Conservation (phyloP, 2,113 vertebrate species). For the Agapornis roseicollis region DNA sequence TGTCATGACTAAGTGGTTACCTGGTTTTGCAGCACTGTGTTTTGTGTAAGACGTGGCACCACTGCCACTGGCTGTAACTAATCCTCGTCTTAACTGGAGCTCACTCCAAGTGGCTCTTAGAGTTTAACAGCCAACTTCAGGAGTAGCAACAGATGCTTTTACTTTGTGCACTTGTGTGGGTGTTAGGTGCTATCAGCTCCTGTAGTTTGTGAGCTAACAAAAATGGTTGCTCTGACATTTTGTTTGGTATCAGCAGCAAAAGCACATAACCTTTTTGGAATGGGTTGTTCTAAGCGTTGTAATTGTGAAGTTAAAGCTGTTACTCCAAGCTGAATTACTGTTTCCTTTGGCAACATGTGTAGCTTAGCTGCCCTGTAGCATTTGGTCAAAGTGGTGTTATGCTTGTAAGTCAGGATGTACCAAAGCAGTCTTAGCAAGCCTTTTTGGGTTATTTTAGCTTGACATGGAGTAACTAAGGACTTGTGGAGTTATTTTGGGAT, state of each 20-base stretch:
- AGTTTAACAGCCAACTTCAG: background rate
- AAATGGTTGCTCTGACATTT: background rate
- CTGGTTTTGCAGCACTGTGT: background rate
- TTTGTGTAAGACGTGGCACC: background rate
- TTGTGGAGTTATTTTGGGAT: conserved; percentile 38
- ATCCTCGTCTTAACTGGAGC: background rate
- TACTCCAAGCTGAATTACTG: background rate
- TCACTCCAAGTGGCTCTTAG: background rate
- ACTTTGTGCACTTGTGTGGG: background rate
- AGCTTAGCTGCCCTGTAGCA: background rate
- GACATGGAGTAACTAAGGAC: background rate
- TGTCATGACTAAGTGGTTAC: background rate
- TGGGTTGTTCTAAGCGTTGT: background rate
- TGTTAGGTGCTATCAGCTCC: background rate
- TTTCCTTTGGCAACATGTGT: background rate
- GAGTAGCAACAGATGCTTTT: background rate
- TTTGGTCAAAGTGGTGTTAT: background rate
- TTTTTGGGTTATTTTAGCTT: conserved; percentile 8
- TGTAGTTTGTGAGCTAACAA: background rate
- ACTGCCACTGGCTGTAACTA: background rate
- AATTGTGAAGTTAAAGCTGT: background rate
- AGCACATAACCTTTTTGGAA: background rate
- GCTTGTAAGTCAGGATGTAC: background rate
- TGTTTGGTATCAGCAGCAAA: background rate
- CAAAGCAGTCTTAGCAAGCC: background rate